Base-by-base conservation (phyloP, 2,113 vertebrate species). In the Cisticola juncidis region DNA sequence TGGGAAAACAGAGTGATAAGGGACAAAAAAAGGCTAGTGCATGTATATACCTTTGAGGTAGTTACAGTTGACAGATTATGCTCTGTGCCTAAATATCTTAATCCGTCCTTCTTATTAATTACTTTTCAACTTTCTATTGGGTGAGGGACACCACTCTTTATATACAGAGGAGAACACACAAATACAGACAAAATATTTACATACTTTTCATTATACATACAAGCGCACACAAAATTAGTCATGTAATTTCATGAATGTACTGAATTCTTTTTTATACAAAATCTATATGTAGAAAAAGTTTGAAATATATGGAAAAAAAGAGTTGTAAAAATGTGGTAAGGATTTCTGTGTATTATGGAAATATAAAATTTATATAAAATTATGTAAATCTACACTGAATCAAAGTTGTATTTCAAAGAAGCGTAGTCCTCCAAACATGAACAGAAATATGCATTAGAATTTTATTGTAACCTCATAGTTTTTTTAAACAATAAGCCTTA, bases 401-500 rank as follows among this genome's bases (percentile, higher is more conserved):
- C 12, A 26, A 64, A 64, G 9, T 21, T 71, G 8, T 54, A 58
- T 78, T 84, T 81, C 35, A 44, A 87, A 58, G 5, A 83, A 68
- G 4, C 19, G 8, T 35, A 31, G 6, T 10, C 50, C 26, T 60
- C 20, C 25, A 92, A 95, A 64, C 25, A 66, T 1, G 10, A 22
- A 31, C 79, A 45, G 42, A 40, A 90, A 38, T 23, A 26, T 17
- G 5, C 22, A 58, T 23, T 66, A 71, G 31, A 84, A 44, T 15
- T 80, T 78, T 58, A 38, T 48, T 45, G 91, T 89, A n/a, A 47
- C 11, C 26, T 74, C 40, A 65, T 36, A 9, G 28, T 79, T 76
- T 36, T 36, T 44, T 42, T 15, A 17, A 13, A 79, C 95, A 77
- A 62, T 38, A 92, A 83, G 23, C 5, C 9, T 96, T 97, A 98